Percentiles rank a stretch among this genome's conserved stretches.
phyloP scores from a whole-genome alignment of 2,113 vertebrate genomes.

The Dromaius novaehollandiae region DNA sequence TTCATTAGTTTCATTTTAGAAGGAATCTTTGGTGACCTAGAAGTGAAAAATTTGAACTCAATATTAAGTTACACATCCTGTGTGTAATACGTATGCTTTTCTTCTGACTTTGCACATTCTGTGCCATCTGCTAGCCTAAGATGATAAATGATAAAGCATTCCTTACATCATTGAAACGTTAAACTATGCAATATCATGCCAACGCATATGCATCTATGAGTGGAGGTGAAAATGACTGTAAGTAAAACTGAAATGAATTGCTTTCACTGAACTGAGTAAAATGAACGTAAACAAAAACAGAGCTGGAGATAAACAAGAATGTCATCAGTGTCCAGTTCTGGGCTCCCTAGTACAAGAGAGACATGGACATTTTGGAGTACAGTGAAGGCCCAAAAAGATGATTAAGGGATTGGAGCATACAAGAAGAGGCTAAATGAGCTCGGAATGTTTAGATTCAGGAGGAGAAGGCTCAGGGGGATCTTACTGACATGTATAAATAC shows the following conservation, averaged over 20 bases:
- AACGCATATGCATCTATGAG: neutral
- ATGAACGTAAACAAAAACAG: neutral
- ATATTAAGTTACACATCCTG: neutral
- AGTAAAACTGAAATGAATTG: neutral
- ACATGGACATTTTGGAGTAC: neutral
- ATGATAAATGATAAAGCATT: neutral
- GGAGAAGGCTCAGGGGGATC: neutral
- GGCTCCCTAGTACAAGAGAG: neutral
- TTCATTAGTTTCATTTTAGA: conserved; percentile 33
- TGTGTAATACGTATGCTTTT: neutral
- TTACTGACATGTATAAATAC: neutral
- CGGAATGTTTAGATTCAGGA: neutral
- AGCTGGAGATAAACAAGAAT: neutral
- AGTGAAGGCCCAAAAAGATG: neutral
- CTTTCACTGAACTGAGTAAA: neutral
- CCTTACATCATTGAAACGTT: neutral
- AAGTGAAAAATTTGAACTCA: neutral
- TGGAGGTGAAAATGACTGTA: neutral
- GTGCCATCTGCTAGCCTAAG: neutral
- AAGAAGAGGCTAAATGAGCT: neutral
- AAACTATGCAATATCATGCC: neutral
- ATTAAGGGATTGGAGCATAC: neutral
- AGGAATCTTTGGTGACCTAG: neutral
- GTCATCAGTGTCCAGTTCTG: neutral
- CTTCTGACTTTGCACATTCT: neutral